Conservation (phyloP, 2,113 vertebrate genomes). For the Sinosuthora webbiana region DNA sequence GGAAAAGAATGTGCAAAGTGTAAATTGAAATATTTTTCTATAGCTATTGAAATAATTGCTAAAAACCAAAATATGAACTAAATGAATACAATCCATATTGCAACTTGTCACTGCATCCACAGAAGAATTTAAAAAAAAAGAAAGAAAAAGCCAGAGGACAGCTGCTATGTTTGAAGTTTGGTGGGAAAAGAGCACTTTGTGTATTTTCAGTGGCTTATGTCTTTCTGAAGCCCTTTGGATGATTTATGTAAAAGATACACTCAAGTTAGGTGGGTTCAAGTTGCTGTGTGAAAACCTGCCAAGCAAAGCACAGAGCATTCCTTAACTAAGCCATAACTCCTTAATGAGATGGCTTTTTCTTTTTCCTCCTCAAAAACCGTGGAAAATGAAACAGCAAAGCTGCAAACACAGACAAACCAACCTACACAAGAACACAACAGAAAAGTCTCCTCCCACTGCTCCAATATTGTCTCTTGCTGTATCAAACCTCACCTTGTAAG, state of each 20-base stretch:
- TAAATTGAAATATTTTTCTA: background rate
- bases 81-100: background rate
- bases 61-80: background rate
- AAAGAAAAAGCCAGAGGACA: background rate
- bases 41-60: background rate
- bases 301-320: conserved; percentile 61
- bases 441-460: background rate
- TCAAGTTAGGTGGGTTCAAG: conserved; percentile 44
- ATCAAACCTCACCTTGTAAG: background rate
- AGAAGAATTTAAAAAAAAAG: background rate
- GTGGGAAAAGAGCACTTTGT: conserved; percentile 9
- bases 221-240: conserved; percentile 16
- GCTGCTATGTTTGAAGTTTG: conserved; percentile 9
- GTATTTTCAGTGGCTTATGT: conserved; percentile 29
- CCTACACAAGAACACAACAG: background rate
- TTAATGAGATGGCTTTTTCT: background rate
- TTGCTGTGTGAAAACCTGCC: conserved; percentile 40
- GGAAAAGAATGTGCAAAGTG: background rate
- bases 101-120: background rate
- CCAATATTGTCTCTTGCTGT: background rate
- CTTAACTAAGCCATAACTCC: background rate
- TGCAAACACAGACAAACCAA: background rate
- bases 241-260: conserved; percentile 57
- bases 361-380: background rate
- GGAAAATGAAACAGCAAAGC: background rate